Conservation (phyloP, 2,113 vertebrate species). For the Anhinga anhinga region DNA sequence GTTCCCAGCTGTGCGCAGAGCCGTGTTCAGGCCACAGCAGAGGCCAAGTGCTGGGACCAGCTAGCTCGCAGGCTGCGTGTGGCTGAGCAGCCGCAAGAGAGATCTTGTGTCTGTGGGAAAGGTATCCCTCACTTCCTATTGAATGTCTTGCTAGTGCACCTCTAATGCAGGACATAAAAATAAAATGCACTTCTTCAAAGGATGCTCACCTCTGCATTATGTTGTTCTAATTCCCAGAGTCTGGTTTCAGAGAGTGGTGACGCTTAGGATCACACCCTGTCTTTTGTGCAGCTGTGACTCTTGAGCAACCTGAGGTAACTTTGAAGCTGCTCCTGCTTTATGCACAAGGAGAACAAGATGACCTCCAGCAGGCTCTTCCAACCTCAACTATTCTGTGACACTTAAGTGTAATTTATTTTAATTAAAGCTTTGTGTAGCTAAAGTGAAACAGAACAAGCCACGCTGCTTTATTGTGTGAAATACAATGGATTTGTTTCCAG, state of each 20-base stretch:
- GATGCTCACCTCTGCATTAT: neutral
- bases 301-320: neutral
- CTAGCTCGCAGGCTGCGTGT: neutral
- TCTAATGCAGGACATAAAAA: neutral
- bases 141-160: neutral
- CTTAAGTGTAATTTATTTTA: neutral
- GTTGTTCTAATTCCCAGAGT: neutral
- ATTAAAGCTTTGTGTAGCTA: conserved; percentile 16
- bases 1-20: neutral
- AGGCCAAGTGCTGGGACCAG: neutral
- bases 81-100: neutral
- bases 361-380: neutral
- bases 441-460: neutral
- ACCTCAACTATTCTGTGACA: neutral
- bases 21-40: neutral
- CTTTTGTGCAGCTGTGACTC: neutral
- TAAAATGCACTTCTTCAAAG: neutral
- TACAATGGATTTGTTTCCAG: neutral
- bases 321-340: neutral
- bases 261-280: neutral
- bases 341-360: neutral
- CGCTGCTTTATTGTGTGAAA: neutral
- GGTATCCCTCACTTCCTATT: neutral
- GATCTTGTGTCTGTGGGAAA: neutral
- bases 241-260: neutral